Evolutionary conservation across 2,797 vertebrate species (phyloP).

Genomic region (Sibirionetta formosa): DNA sequence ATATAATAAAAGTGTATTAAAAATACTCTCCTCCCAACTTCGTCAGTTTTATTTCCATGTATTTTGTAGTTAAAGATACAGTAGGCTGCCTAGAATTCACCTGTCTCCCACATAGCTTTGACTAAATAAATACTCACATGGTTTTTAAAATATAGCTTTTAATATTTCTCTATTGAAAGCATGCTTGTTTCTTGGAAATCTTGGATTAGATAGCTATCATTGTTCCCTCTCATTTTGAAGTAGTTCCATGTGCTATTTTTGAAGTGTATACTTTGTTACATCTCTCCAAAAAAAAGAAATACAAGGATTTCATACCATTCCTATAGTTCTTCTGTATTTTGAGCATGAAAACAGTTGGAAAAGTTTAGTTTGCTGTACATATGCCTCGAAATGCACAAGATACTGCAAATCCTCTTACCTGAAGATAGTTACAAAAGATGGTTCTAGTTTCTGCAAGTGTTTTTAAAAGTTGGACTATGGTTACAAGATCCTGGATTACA

Average conservation of each 20-base stretch:
- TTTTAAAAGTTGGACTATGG: constrained; percentile 17
- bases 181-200: background rate
- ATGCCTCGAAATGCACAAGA: constrained; percentile 54
- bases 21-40: background rate
- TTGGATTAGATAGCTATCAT: constrained; percentile 25
- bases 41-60: constrained; percentile 24
- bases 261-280: constrained; percentile 4
- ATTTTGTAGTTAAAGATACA: constrained; percentile 32
- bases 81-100: background rate
- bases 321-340: constrained; percentile 29
- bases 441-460: background rate
- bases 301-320: constrained; percentile 59
- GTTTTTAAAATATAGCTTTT: constrained; percentile 50
- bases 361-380: constrained; percentile 51
- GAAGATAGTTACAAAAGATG: constrained; percentile 61
- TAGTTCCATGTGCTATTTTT: constrained; percentile 14
- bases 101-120: constrained; percentile 37
- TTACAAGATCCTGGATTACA: constrained; percentile 54
- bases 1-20: background rate
- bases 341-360: constrained; percentile 57
- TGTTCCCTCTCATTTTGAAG: background rate
- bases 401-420: constrained; percentile 43
- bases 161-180: background rate
- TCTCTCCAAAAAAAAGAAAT: constrained; percentile 49
- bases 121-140: constrained; percentile 34